A percentile compares a stretch with the other conserved stretches of the same genome.
Conservation (phyloP, 2,797 vertebrate species). For the Periophthalmus magnuspinnatus region DNA sequence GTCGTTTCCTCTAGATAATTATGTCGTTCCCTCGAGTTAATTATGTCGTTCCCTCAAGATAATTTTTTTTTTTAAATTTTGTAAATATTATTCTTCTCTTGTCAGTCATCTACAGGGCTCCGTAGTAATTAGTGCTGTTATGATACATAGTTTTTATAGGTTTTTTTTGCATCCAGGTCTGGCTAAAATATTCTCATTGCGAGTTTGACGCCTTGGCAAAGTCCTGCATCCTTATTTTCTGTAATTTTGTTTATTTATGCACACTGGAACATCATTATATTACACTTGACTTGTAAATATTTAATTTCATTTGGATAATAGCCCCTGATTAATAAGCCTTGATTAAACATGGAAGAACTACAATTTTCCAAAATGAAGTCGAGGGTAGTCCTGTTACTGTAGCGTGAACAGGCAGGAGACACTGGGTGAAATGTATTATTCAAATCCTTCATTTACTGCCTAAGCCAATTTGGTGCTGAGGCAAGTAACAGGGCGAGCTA, state of each 20-base stretch:
- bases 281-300: not conserved
- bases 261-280: not conserved
- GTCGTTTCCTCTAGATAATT: too few species aligned
- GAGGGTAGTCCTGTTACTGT: slow-evolving; percentile 44
- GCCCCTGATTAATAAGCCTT: not conserved
- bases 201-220: not conserved
- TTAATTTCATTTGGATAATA: not conserved
- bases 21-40: too few species aligned
- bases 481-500: slow-evolving; percentile 60
- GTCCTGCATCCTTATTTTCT: not conserved
- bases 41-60: too few species aligned
- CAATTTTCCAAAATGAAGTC: slow-evolving; percentile 62
- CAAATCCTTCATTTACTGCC: slow-evolving; percentile 78
- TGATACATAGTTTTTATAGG: too few species aligned
- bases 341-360: slow-evolving; percentile 53
- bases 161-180: not conserved
- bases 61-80: too few species aligned
- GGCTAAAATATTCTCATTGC: not conserved
- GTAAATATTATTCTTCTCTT: too few species aligned
- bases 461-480: slow-evolving; percentile 78
- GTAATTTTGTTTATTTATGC: not conserved
- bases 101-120: too few species aligned
- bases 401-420: slow-evolving; percentile 52
- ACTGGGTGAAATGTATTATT: slow-evolving; percentile 76
- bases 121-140: too few species aligned